Evolutionary conservation across 2,888 invertebrate species (phyloP).

Genomic region (Alviniconcha strummeri): DNA sequence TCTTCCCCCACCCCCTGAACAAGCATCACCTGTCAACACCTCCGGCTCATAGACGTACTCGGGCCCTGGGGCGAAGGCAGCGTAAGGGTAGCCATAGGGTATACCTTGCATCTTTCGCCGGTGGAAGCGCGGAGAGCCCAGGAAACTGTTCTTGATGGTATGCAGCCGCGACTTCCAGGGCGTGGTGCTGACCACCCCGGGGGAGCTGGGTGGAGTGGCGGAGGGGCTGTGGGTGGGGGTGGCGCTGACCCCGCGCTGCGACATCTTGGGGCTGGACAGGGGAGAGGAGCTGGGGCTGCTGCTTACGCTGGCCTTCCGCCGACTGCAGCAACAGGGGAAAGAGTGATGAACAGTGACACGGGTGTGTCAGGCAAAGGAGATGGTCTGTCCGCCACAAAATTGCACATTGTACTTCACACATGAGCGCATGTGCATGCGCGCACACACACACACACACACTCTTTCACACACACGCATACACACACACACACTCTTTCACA

Average conservation of each 20-base stretch:
- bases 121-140: constrained; percentile 97
- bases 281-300: constrained; percentile 70
- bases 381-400: too few species aligned
- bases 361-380: background rate
- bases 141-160: constrained; percentile 96
- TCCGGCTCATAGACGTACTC: constrained; percentile 46
- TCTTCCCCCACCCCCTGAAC: constrained; percentile 27
- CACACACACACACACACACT: too few species aligned
- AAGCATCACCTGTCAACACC: constrained; percentile 55
- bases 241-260: constrained; percentile 75
- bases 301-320: constrained; percentile 66
- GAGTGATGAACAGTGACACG: background rate
- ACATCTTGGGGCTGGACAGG: constrained; percentile 77
- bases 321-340: constrained; percentile 37
- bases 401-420: background rate
- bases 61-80: constrained; percentile 36
- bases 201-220: constrained; percentile 71
- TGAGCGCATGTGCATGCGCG: too few species aligned
- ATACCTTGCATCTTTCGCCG: constrained; percentile 90
- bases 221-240: constrained; percentile 64
- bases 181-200: constrained; percentile 63
- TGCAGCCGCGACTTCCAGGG: constrained; percentile 93
- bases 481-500: too few species aligned
- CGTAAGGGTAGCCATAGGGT: constrained; percentile 56
- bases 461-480: too few species aligned